phyloP scores from a whole-genome alignment of 2,113 vertebrate species.

The Craseonycteris thonglongyai region DNA sequence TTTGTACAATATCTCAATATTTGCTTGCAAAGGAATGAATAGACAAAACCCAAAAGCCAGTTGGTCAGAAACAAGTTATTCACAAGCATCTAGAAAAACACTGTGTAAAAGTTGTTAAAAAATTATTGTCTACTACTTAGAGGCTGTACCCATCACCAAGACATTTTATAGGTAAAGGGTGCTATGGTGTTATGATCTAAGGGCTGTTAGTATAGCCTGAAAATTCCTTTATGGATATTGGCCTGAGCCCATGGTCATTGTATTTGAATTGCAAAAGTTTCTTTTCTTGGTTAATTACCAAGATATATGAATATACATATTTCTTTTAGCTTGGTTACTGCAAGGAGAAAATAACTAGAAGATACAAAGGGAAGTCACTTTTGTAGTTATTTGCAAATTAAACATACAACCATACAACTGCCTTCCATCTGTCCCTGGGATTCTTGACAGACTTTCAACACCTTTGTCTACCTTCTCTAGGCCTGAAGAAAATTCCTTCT shows the following conservation, averaged over 20 bases:
- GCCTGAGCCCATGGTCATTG: neutral
- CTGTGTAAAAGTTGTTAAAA: neutral
- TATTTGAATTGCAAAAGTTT: neutral
- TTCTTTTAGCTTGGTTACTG: neutral
- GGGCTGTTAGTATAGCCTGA: neutral
- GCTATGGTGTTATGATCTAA: neutral
- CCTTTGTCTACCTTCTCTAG: neutral
- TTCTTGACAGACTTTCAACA: neutral
- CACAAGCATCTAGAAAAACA: neutral
- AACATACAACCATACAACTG: neutral
- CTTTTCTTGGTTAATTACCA: neutral
- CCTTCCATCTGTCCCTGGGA: neutral
- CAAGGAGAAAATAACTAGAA: neutral
- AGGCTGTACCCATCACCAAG: neutral
- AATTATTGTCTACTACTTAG: neutral
- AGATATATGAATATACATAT: neutral
- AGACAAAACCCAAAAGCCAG: neutral
- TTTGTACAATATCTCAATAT: neutral
- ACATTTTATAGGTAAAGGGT: neutral
- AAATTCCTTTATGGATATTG: neutral
- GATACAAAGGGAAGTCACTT: neutral
- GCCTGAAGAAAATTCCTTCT: neutral
- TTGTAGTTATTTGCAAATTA: neutral
- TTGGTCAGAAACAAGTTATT: neutral
- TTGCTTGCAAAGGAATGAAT: neutral